These are phyloP conservation scores for Fratercula arctica DNA, from an alignment of 2,797 vertebrate genomes.

Conservation along the genomic window DNA sequence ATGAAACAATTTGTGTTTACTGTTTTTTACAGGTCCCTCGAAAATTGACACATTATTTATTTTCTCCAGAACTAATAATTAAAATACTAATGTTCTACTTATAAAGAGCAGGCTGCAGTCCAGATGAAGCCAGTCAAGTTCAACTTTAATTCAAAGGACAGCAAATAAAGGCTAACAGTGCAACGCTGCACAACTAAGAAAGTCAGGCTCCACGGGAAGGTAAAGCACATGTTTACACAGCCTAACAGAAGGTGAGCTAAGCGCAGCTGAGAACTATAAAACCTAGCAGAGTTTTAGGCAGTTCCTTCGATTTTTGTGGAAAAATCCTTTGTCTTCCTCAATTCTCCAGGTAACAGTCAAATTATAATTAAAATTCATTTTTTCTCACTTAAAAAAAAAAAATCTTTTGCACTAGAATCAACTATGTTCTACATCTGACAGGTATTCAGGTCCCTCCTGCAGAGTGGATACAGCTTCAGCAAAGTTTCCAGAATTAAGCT, in stretches of 20 bases:
- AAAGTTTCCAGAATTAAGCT: neutral
- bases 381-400: neutral
- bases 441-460: neutral
- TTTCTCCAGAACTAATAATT: neutral
- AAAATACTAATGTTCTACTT: neutral
- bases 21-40: neutral
- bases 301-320: neutral
- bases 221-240: neutral
- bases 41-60: neutral
- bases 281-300: neutral
- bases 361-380: neutral
- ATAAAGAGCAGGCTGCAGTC: neutral
- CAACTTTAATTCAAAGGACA: neutral
- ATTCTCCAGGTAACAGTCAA: neutral
- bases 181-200: neutral
- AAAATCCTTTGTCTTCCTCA: neutral
- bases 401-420: neutral
- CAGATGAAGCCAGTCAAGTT: neutral
- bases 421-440: fast-evolving
- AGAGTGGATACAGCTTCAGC: neutral
- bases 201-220: neutral
- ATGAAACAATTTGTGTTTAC: neutral
- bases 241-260: neutral
- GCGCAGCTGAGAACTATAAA: neutral
- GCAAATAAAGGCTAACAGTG: neutral